Evolutionary conservation across 2,888 invertebrate species (phyloP).

Genomic region (Leucozona laternaria): DNA sequence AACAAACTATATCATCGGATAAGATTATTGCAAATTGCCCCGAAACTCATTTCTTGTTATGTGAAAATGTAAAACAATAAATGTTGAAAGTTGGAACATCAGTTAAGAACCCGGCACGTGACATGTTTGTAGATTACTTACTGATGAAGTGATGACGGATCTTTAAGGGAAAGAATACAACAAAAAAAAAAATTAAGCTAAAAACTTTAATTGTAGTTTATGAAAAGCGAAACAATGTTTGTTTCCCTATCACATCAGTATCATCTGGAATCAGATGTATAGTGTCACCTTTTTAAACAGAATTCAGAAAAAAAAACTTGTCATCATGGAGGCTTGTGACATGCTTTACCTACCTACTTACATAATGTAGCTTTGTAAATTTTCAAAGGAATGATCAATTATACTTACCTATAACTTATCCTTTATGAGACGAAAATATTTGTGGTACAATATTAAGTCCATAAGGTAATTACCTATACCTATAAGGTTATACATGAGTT

Average conservation of each 20-base stretch:
- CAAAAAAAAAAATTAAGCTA: conserved; percentile 18
- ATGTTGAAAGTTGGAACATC: conserved; percentile 73
- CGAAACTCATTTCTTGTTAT: conserved; percentile 69
- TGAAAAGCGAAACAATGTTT: conserved; percentile 29
- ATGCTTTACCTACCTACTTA: not conserved
- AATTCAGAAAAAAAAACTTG: conserved; percentile 15
- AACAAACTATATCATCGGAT: conserved; percentile 51
- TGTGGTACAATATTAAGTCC: too few species aligned
- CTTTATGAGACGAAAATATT: too few species aligned
- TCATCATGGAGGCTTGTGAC: not conserved
- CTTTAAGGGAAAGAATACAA: conserved; percentile 34
- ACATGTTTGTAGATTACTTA: conserved; percentile 59
- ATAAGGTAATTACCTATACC: too few species aligned
- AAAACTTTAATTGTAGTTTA: conserved; percentile 25
- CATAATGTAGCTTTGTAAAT: not conserved
- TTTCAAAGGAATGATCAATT: not conserved
- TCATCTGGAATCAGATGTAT: conserved; percentile 37
- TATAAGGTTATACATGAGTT: too few species aligned
- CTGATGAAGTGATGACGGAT: conserved; percentile 63
- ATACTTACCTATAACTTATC: not conserved
- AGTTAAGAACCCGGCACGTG: conserved; percentile 71
- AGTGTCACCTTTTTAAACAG: conserved; percentile 58
- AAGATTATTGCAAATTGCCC: conserved; percentile 72
- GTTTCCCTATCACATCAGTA: conserved; percentile 33
- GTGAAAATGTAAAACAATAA: conserved; percentile 73